Base-by-base conservation (phyloP, 2,888 invertebrate genomes). In the Ectemnius continuus region DNA sequence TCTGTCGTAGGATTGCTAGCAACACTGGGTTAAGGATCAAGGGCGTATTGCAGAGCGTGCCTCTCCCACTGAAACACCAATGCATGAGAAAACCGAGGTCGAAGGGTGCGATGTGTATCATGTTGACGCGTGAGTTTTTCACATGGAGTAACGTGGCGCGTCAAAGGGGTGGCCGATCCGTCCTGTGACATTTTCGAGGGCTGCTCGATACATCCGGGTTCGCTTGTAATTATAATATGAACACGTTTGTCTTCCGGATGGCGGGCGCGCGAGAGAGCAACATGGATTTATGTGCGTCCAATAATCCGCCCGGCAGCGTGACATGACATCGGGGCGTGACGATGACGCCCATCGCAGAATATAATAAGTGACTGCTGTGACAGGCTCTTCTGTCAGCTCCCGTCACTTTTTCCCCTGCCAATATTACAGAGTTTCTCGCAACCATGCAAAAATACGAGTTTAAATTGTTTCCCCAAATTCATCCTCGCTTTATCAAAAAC, bases 321-420 rank as follows among this genome's bases (percentile, higher is more conserved):
- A 16, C 52, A 52, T 16, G 52, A 52, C 52, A 52, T 52, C 13
- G 16, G 52, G 52, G 52, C 14, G 52, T 52, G 52, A 52, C 52
- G n/a, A 52, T 16, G 52, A 52, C 36, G 36, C 36, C 36, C 36
- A 36, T 5, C 16, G 16, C 52, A 52, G 14, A 52, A 14, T 16
- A 16, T 52, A 52, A 52, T 52, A 52, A 52, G n/a, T 16, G 52
- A 52, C 52, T 52, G 14, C 16, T 16, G 52, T 52, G 52, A 52
- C 52, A 16, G 16, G 16, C 16, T 16, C n/a, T 52, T 52, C 52
- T 16, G 52, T 16, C 52, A 14, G 14, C n/a, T 52, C 3, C 52
- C 52, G 52, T 16, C 52, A 14, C 1, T 52, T 52, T 52, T 52
- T 52, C 1, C 16, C 14, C 2, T 14, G 52, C n/a, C 52, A 6